Evolutionary conservation across 1,140 invertebrate species (phyloP), one percentile per base, ranked within the genome.

Genomic region (Neodiprion lecontei): DNA sequence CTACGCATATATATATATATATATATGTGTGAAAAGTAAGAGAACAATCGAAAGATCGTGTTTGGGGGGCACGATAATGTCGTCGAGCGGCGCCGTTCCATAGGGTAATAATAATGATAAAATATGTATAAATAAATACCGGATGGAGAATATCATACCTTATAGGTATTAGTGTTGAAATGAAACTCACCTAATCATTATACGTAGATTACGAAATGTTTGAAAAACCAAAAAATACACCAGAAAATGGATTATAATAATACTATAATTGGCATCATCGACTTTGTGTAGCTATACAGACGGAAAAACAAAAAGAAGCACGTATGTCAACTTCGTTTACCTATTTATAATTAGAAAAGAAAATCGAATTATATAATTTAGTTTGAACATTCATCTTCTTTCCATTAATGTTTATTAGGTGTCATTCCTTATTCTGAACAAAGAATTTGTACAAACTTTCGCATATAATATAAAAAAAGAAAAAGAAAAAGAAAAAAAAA

Each of bases 401-500:
- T 23, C 21, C 21, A 69, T 69, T 69, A 69, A 23, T 69, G 21
- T 17, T 69, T 23, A 21, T 69, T 21, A 23, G 10, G 21, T 69
- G 8, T 14, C 14, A 69, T 69, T 40, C 40, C 17, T 69, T 65
- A 65, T 69, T 69, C 17, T 69, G 17, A 69, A 69, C 40, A 69
- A 69, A 23, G 40, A 12, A 69, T 47, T 69, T 61, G 53, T 61
- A 61, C 53, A 61, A 61, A 61, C 53, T 11, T 69, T 47, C 67
- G 12, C 7, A 65, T 21, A 14, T 65, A 65, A 65, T 65, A 65
- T 21, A 65, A 66, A 17, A 73, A 72, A 17, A 17, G 4, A 48
- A 65, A 67, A 76, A 74, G 67, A 70, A 74, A 70, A 72, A 75
- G 65, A 74, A 69, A 74, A 17, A 23, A 69, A 76, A 72, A 71